Evolutionary conservation across 2,113 vertebrate species (phyloP).

Genomic region (Cepphus grylle): DNA sequence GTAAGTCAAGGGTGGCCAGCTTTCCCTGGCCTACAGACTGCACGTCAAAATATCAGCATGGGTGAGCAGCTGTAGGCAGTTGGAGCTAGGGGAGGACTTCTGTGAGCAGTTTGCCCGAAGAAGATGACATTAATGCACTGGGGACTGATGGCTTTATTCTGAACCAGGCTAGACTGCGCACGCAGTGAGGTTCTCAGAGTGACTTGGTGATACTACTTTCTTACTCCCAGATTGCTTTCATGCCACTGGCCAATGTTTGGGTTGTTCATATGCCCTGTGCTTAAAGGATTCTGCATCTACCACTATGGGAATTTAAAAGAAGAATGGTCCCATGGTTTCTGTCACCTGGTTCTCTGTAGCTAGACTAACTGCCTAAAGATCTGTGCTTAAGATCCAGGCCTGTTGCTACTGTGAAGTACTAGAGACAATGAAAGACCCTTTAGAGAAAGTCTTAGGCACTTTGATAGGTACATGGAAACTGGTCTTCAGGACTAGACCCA

Average conservation of each 20-base stretch:
- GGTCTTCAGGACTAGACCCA: not conserved
- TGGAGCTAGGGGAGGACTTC: not conserved
- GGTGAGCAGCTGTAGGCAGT: not conserved
- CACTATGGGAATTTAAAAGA: not conserved
- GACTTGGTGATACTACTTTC: not conserved
- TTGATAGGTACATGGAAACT: not conserved
- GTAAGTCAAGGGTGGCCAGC: not conserved
- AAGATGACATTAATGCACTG: not conserved
- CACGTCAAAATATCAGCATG: not conserved
- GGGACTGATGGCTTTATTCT: not conserved
- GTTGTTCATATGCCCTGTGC: not conserved
- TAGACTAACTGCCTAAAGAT: not conserved
- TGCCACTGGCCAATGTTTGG: not conserved
- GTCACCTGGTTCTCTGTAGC: not conserved
- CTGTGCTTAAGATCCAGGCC: not conserved
- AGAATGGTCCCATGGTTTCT: not conserved
- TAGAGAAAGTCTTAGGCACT: not conserved
- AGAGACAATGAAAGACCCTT: not conserved
- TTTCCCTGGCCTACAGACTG: not conserved
- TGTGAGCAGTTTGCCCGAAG: not conserved
- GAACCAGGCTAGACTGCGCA: not conserved
- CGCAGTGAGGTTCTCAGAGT: rapidly evolving
- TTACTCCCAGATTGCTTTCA: not conserved
- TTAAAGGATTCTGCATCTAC: not conserved
- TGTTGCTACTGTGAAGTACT: not conserved